Percentiles rank a stretch among this genome's conserved stretches.
Evolutionary conservation across 2,888 invertebrate genomes (phyloP).

Genomic region (Drosophila pseudotalamancana): DNA sequence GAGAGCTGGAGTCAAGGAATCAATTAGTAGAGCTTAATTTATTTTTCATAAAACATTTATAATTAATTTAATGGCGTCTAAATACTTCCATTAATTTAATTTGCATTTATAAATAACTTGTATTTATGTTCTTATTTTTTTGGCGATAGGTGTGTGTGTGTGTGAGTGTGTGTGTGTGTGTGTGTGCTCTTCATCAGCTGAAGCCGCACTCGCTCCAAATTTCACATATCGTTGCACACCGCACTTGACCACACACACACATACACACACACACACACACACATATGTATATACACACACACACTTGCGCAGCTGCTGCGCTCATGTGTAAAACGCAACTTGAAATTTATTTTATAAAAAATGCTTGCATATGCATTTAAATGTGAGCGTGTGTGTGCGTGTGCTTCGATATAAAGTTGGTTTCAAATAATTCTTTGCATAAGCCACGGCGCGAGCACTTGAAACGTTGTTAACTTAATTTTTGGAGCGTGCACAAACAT

Average conservation of each 20-base stretch:
- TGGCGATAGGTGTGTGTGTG: background rate
- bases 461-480: slow-evolving; percentile 80
- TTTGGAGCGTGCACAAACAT: slow-evolving; percentile 80
- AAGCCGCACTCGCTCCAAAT: slow-evolving; percentile 42
- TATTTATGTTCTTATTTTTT: background rate
- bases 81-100: too few relatives aligned
- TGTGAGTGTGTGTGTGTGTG: background rate
- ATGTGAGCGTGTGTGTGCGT: slow-evolving; percentile 9
- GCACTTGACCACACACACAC: slow-evolving; percentile 41
- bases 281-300: slow-evolving; percentile 19
- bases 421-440: slow-evolving; percentile 54
- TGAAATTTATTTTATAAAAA: slow-evolving; percentile 54
- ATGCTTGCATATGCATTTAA: slow-evolving; percentile 13
- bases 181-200: slow-evolving; percentile 12
- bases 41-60: too few relatives aligned
- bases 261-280: slow-evolving; percentile 12
- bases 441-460: slow-evolving; percentile 69
- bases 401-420: slow-evolving; percentile 43
- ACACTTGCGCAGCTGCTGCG: slow-evolving; percentile 1
- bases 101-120: background rate
- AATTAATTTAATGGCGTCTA: too few relatives aligned
- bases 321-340: slow-evolving; percentile 57
- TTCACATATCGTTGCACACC: slow-evolving; percentile 23
- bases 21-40: too few relatives aligned
- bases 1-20: too few relatives aligned